Evolutionary conservation across 2,113 vertebrate genomes (phyloP), one percentile per base, ranked within the genome.

Genomic region (Sprattus sprattus): DNA sequence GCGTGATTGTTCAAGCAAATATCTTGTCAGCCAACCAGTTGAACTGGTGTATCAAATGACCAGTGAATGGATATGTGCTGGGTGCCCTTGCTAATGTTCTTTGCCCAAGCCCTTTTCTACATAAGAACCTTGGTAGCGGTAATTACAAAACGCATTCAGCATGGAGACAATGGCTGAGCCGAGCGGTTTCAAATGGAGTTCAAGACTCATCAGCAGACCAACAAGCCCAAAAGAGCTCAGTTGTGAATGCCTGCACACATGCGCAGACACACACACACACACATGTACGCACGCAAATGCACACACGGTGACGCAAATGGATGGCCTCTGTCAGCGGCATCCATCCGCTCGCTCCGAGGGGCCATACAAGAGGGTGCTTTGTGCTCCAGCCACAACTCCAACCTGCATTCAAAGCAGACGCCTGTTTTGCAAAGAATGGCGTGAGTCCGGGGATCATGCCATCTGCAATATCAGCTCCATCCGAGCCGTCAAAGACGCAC

Each of bases 401-500:
- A 32, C 25, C 25, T 16, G 9, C 8, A 78, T 32, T 78, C 71
- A 78, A 78, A 78, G 71, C 71, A 28, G 71, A 78, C 22, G 64
- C 64, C 64, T 67, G n/a, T 67, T 60, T 44, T 45, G 32, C 50
- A 47, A 39, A 83, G 49, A 80, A 57, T 57, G 44, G 71, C 39
- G 71, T 78, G 71, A 78, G 71, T 7, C n/a, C 67, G 45, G 78
- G 49, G 54, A 84, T 84, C 20, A 82, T 84, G 39, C 54, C 28
- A 28, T 60, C 54, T 46, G 32, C 81, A 28, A 64, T 49, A 67
- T 60, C 54, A 52, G 47, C 25, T 47, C 82, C 75, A 39, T 78
- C 4, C 13, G 39, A 20, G 57, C 39, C 10, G 60, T 87, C 83
- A 86, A 67, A 20, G 45, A 75, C 82, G 57, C 45, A 75, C 81